A percentile compares a stretch with the other conserved stretches of the same genome.
Conservation (phyloP, 2,113 vertebrate genomes). For the Penelope pileata region DNA sequence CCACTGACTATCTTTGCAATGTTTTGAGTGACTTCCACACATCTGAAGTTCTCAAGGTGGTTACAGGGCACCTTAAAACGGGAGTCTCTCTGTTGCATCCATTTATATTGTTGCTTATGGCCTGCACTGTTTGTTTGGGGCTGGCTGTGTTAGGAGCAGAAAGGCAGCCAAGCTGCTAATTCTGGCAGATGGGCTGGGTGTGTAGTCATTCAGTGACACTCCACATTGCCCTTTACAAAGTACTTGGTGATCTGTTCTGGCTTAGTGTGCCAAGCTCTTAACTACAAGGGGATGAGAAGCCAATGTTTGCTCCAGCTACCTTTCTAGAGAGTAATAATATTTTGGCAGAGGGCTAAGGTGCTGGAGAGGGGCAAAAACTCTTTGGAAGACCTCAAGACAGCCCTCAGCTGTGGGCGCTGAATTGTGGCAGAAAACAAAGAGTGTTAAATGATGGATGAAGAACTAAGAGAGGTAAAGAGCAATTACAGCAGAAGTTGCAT, state of each 20-base stretch:
- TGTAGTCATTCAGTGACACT: background rate
- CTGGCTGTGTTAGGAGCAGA: background rate
- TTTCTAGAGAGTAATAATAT: background rate
- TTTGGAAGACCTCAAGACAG: background rate
- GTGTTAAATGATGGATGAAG: background rate
- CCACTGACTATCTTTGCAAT: background rate
- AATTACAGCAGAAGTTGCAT: background rate
- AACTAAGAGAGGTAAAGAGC: background rate
- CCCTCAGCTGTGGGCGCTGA: background rate
- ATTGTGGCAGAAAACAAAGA: background rate
- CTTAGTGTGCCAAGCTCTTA: background rate
- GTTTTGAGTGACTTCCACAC: background rate
- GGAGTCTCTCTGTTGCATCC: background rate
- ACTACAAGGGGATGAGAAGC: background rate
- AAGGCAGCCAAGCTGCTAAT: background rate
- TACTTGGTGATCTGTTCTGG: background rate
- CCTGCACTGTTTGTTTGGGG: background rate
- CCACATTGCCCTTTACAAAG: background rate
- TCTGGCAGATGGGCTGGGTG: background rate
- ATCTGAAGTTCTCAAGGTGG: background rate
- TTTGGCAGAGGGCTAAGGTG: background rate
- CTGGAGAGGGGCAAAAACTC: background rate
- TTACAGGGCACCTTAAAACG: background rate
- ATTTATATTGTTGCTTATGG: background rate
- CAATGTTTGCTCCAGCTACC: background rate